Evolutionary conservation across 2,797 vertebrate genomes (phyloP), one percentile per base, ranked within the genome.

Genomic region (Onychomys torridus): DNA sequence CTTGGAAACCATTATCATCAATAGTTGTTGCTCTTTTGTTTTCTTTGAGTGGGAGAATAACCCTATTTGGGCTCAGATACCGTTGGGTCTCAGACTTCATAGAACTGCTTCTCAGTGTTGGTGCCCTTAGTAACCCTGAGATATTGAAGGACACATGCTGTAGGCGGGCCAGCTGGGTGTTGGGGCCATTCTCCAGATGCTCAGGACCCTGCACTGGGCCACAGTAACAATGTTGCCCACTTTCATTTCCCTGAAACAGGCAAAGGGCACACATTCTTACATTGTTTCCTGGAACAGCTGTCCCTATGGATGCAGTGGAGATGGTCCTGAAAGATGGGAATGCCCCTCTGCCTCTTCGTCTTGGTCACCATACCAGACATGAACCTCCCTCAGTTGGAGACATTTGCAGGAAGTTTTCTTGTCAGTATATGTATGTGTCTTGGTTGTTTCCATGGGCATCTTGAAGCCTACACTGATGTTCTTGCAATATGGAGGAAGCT

Each of bases 161-260:
- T 46, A 99, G 98, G 78, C 99, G 99, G 93, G 99, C 99, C 89
- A 99, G 98, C 96, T 99, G 99, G 0, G 99, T 99, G 96, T 99
- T 99, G 83, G 99, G 99, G 19, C 99, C 99, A 0, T 99, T 99
- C 97, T 99, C 99, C 97, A 99, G 98, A 98, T 99, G 99, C 12
- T 99, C 99, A 65, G 69, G 49, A 21, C 11, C 25, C 34, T 75
- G 21, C 25, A 14, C 17, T 37, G 11, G 52, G 21, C 10, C 40
- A 40, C 27, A 21, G 40, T 49, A n/a, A 52, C 23, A 32, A 37
- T 32, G 37, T 16, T 27, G 46, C 13, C 19, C 8, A 55, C 55
- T 25, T 67, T 37, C 27, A 67, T 6, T 1, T 40, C 43, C 46
- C 25, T 34, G n/a, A 65, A 86, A 25, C n/a, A 77, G 71, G 46